Evolutionary conservation across 2,113 vertebrate species (phyloP), one percentile per base, ranked within the genome.

Genomic region (Tringa solitaria): DNA sequence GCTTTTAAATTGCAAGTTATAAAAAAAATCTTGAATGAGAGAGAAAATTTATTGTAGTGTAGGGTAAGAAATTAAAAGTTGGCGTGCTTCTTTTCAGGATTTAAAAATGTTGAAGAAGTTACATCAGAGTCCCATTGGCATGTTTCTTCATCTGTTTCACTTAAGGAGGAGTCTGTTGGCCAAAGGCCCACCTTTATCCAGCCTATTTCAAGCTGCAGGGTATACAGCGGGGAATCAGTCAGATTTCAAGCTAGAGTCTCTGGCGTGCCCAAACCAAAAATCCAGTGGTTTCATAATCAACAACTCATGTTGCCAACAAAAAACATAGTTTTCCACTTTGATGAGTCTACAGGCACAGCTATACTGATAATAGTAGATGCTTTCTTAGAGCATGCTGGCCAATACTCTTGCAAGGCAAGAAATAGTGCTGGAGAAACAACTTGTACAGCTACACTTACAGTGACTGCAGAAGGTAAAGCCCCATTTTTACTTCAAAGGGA

Each of bases 341-440:
- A 99, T 96, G 98, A 99, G 96, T 97, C 98, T 95, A 98, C 98
- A 84, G 98, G 98, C 98, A 98, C 98, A 89, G 99, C 98, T 97
- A 98, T 98, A 86, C 98, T 99, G 97, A 98, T 99, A 96, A 98
- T 99, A 97, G 99, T 99, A 73, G 99, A 99, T 93, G 98, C 99
- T 94, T 99, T 99, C 95, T 95, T 97, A 95, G 98, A 99, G 97
- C 99, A 99, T 96, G 98, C 98, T 76, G 99, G 99, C 74, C 98
- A 98, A 87, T 99, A 99, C 98, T 98, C 97, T 97, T 99, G 98
- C 98, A 98, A 98, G 97, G 99, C 99, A 69, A 96, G 97, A 97
- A 99, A 98, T 97, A 98, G 92, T 76, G 98, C 98, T 90, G 99
- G 99, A 98, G 98, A 98, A 97, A 95, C 97, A 97, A 96, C 97